phyloP scores from a whole-genome alignment of 2,888 invertebrate genomes.

The Crepidodera aurea region DNA sequence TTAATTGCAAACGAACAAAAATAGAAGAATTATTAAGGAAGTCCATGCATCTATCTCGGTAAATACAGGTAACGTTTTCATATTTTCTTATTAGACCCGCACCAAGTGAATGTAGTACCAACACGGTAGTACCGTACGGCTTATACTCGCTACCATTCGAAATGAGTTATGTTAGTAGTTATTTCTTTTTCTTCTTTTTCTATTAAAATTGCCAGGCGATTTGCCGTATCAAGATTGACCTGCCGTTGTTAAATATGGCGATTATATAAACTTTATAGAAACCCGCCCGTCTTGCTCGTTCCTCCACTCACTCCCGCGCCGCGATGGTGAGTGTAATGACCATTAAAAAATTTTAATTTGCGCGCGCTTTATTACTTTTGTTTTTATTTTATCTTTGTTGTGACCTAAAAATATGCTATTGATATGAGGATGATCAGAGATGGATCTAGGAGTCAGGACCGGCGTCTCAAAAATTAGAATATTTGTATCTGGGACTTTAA shows the following conservation, averaged over 20 bases:
- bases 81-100: constrained; percentile 38
- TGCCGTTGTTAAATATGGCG: constrained; percentile 46
- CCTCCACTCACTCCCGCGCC: constrained; percentile 6
- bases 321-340: constrained; percentile 33
- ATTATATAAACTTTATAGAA: constrained; percentile 41
- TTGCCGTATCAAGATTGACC: constrained; percentile 50
- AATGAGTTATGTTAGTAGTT: constrained; percentile 48
- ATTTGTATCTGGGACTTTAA: too few relatives aligned
- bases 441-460: background rate
- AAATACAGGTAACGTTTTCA: constrained; percentile 42
- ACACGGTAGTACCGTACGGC: constrained; percentile 31
- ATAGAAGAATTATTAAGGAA: constrained; percentile 40
- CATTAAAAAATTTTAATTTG: constrained; percentile 40
- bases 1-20: constrained; percentile 33
- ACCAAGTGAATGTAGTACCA: constrained; percentile 32
- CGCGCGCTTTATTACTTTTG: constrained; percentile 34
- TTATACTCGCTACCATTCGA: constrained; percentile 44
- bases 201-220: constrained; percentile 48
- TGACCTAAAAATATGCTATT: constrained; percentile 31
- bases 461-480: too few relatives aligned
- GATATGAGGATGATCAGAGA: constrained; percentile 13
- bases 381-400: constrained; percentile 27
- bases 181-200: constrained; percentile 44
- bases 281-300: constrained; percentile 21
- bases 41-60: constrained; percentile 36